Percentiles rank a stretch among this genome's conserved stretches.
Evolutionary conservation across 2,797 vertebrate genomes (phyloP).

Genomic region (Gobionotothen gibberifrons): DNA sequence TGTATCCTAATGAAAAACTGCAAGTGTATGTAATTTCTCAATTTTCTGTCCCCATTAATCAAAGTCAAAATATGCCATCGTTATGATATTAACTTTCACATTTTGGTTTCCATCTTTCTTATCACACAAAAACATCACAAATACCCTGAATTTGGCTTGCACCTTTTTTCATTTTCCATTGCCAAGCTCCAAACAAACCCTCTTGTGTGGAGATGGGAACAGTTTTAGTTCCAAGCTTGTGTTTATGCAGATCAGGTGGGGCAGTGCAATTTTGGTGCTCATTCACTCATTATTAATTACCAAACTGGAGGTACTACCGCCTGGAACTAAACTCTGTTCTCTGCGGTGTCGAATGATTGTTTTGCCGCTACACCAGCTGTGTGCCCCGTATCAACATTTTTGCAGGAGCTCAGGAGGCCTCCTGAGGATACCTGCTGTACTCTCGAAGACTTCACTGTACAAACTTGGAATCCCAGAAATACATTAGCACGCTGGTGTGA

Average conservation of each 20-base stretch:
- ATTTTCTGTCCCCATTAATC: not conserved
- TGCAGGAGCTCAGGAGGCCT: constrained; percentile 23
- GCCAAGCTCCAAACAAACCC: constrained; percentile 6
- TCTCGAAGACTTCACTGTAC: constrained; percentile 4
- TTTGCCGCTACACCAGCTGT: constrained; percentile 36
- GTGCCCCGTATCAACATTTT: constrained; percentile 15
- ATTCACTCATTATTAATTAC: constrained; percentile 42
- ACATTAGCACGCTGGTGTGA: constrained; percentile 2
- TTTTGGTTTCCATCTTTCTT: not conserved
- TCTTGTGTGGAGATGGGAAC: not conserved
- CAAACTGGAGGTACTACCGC: constrained; percentile 6
- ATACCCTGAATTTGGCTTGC: not conserved
- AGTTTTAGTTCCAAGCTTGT: not conserved
- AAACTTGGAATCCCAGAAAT: constrained; percentile 14
- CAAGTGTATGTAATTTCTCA: not conserved
- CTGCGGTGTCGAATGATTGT: constrained; percentile 17
- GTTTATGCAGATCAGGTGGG: constrained; percentile 32
- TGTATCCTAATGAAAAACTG: not conserved
- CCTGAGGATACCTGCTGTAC: constrained; percentile 2
- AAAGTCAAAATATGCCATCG: not conserved
- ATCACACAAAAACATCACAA: not conserved
- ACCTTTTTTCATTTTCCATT: not conserved
- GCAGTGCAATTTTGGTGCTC: constrained; percentile 22
- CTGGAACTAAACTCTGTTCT: constrained; percentile 33
- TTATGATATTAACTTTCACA: not conserved